Percentiles rank a stretch among this genome's conserved stretches.
Conservation (phyloP, 2,113 vertebrate genomes). For the cattle (Bos taurus) region DNA sequence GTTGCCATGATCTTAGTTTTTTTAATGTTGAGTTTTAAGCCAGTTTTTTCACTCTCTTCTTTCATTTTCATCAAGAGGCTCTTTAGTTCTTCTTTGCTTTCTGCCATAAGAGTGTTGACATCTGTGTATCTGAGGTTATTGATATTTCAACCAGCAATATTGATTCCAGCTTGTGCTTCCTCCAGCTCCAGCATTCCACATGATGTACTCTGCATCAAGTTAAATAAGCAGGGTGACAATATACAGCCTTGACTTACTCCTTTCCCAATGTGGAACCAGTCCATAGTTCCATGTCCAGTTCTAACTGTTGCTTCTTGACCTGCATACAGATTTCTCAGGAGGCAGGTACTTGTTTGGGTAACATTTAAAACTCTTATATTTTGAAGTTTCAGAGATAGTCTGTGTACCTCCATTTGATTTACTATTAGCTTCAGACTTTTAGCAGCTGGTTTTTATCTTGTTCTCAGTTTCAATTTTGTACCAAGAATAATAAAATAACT, state of each 20-base stretch:
- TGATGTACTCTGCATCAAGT: not conserved
- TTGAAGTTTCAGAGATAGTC: not conserved
- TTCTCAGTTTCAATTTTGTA: not conserved
- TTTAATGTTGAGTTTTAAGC: not conserved
- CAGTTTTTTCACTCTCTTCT: not conserved
- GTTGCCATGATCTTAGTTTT: not conserved
- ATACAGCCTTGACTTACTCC: not conserved
- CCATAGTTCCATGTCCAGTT: not conserved
- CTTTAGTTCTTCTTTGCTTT: not conserved
- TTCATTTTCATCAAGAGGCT: not conserved
- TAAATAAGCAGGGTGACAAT: not conserved
- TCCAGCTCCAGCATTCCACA: not conserved
- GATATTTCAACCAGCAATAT: not conserved
- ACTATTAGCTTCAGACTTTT: not conserved
- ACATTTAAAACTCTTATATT: not conserved
- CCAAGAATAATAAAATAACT: not conserved
- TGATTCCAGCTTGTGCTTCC: not conserved
- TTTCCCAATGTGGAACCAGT: not conserved
- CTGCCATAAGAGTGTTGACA: not conserved
- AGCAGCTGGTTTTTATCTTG: not conserved
- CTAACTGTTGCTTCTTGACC: not conserved
- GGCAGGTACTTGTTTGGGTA: not conserved
- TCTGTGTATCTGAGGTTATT: not conserved
- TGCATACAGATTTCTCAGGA: not conserved
- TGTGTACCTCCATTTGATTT: not conserved